phyloP scores from a whole-genome alignment of 2,113 vertebrate genomes.

The Eleginops maclovinus region DNA sequence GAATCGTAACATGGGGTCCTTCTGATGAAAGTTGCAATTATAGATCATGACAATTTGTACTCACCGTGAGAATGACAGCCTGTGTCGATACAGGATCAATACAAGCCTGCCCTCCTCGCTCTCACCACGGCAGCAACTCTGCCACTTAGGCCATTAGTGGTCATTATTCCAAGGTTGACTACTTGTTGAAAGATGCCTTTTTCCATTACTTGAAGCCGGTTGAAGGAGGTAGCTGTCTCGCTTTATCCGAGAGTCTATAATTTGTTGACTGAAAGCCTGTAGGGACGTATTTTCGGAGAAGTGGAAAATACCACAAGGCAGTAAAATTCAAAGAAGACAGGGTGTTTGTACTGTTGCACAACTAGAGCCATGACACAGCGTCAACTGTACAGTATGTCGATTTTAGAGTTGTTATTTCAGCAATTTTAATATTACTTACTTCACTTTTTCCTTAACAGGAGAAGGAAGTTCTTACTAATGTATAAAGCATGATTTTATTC shows the following conservation, averaged over 20 bases:
- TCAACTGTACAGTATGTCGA: background rate
- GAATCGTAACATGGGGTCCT: conserved; percentile 24
- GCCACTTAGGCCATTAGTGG: conserved; percentile 47
- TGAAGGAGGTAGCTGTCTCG: background rate
- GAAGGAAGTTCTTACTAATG: no score
- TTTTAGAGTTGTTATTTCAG: background rate
- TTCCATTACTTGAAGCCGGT: conserved; percentile 38
- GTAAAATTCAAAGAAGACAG: background rate
- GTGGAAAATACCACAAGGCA: conserved; percentile 13
- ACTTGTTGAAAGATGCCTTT: conserved; percentile 38
- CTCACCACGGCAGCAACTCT: conserved; percentile 14
- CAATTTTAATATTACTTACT: background rate
- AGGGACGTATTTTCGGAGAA: background rate
- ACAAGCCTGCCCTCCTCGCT: background rate
- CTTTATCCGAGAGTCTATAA: conserved; percentile 16
- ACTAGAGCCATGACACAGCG: background rate
- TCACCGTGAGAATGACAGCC: conserved; percentile 43
- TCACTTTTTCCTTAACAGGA: no score
- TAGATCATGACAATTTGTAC: conserved; percentile 40
- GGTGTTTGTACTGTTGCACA: background rate
- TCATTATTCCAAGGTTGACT: conserved; percentile 41
- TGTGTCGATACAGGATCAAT: conserved; percentile 34
- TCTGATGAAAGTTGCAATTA: conserved; percentile 49
- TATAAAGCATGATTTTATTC: background rate
- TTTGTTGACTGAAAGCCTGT: conserved; percentile 29